Conservation (phyloP, 2,113 vertebrate genomes). For the Heterotis niloticus region DNA sequence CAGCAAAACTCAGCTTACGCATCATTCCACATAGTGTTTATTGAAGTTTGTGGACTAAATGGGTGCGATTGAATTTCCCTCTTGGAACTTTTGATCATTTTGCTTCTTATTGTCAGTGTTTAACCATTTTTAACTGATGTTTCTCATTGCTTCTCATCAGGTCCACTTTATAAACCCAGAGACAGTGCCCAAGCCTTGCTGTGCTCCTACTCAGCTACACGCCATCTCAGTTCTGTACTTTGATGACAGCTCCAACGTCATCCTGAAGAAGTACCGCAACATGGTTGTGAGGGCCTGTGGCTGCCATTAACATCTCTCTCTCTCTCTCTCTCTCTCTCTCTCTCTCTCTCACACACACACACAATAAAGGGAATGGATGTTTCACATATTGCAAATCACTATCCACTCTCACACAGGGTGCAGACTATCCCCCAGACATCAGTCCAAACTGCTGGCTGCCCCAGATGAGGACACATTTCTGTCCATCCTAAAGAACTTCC, state of each 20-base stretch:
- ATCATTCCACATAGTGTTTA: no score
- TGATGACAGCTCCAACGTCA: conserved; percentile 97
- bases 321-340: neutral
- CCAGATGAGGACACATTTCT: conserved; percentile 5
- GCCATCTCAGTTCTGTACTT: conserved; percentile 97
- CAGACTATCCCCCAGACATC: no score
- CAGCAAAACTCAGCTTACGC: no score
- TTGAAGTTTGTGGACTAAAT: no score
- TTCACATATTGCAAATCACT: neutral
- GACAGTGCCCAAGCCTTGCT: conserved; percentile 92
- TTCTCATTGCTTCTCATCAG: conserved; percentile 50
- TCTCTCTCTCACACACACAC: neutral
- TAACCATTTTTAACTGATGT: no score
- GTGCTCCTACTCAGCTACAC: conserved; percentile 93
- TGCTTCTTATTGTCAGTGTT: no score
- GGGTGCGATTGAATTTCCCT: no score
- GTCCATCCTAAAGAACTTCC: neutral
- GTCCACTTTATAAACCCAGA: conserved; percentile 97
- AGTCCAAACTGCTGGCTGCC: neutral
- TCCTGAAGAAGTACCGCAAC: conserved; percentile 97
- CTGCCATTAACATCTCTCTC: conserved; percentile 73
- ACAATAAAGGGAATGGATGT: neutral
- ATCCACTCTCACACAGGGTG: neutral
- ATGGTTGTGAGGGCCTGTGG: conserved; percentile 98
- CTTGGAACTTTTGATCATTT: no score